Evolutionary conservation across 1,140 invertebrate genomes (phyloP).

Genomic region (Epicauta chinensis): DNA sequence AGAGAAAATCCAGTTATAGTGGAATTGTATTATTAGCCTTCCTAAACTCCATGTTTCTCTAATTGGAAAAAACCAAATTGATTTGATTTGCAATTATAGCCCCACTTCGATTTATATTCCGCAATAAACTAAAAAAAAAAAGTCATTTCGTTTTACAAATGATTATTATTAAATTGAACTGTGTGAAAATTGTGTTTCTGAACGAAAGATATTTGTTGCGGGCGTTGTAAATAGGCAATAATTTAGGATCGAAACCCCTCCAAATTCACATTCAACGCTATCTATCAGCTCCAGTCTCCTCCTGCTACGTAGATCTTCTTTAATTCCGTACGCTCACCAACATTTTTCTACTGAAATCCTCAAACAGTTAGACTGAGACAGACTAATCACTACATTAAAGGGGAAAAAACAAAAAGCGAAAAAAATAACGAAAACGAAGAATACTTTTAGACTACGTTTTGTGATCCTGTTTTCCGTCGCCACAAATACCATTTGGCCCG

Average conservation of each 20-base stretch:
- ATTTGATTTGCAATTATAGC: too few relatives aligned
- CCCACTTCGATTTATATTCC: too few relatives aligned
- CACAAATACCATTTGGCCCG: conserved; percentile 9
- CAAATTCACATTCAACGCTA: conserved; percentile 19
- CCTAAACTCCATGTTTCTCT: too few relatives aligned
- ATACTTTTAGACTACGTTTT: conserved; percentile 4
- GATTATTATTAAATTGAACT: too few relatives aligned
- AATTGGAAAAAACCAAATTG: too few relatives aligned
- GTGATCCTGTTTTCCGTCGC: conserved; percentile 13
- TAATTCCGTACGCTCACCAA: conserved; percentile 14
- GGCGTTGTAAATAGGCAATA: conserved; percentile 19
- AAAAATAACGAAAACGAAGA: too few relatives aligned
- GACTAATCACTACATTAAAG: too few relatives aligned
- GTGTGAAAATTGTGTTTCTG: not conserved
- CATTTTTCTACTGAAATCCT: conserved; percentile 13
- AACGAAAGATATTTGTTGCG: conserved; percentile 14
- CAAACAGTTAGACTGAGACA: conserved; percentile 2
- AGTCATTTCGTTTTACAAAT: too few relatives aligned
- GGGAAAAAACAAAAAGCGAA: not conserved
- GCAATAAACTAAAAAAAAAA: too few relatives aligned
- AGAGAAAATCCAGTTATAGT: too few relatives aligned
- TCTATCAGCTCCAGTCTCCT: conserved; percentile 20
- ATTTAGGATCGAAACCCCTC: conserved; percentile 19
- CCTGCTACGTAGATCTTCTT: conserved; percentile 18
- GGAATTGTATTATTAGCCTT: too few relatives aligned